Base-by-base conservation (phyloP, 2,113 vertebrate genomes). In the Sarotherodon lohbergeri region DNA sequence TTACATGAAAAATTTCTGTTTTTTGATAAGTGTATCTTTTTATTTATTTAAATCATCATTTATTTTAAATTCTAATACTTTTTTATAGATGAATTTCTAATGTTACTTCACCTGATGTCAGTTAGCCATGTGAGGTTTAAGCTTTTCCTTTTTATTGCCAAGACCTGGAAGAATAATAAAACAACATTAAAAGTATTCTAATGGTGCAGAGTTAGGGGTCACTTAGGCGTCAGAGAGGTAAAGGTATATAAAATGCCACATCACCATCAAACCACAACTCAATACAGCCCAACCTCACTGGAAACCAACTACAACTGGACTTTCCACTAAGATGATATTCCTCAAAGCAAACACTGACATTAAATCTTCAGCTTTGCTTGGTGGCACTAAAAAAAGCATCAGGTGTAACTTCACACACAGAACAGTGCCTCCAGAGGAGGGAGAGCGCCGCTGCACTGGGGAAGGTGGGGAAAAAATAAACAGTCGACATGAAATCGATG, bases 401-500 rank as follows among this genome's bases (percentile, higher is more conserved):
- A 32, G 43, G 80, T n/a, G 17, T 24, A 80, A 50, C 59, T 43
- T 80, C 19, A 10, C 48, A 55, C 56, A 32, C 80, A 78, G 50
- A 78, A 59, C 86, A 91, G 92, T 78, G 39, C 90, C 91, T 29
- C 91, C 57, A 61, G 84, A 87, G 94, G 93, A n/a, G 27, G 71
- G 22, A 55, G 39, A 61, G 22, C 1, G 9, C 24, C 11, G 19
- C 19, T 43, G 86, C 91, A 52, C 24, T 24, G 43, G 16, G 24
- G 2, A 7, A 55, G 59, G 68, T 6, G 14, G 5, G 3, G 10
- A 29, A 46, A 85, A 83, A 84, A 80, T 55, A 92, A 90, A 81
- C 83, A 87, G 82, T 22, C 68, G 90, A 89, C 91, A 22, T 93
- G 93, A 94, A 95, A 93, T 94, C 91, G 56, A 94, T 95, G 43